A percentile compares a stretch with the other conserved stretches of the same genome.
Conservation (phyloP, 2,888 invertebrate species). For the Serrognathus titanus region DNA sequence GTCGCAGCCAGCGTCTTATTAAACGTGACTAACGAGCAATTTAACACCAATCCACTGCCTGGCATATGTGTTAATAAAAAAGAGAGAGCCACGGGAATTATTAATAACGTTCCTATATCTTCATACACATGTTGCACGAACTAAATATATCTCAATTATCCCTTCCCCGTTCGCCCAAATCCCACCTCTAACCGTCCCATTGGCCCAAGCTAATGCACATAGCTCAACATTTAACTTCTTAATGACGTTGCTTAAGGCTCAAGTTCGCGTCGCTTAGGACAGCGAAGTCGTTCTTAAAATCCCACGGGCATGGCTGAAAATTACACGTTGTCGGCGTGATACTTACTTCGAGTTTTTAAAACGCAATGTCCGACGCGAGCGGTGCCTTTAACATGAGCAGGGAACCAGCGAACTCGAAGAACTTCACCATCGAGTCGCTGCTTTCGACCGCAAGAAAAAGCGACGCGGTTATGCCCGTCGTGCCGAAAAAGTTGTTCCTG, state of each 20-base stretch:
- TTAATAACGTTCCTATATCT: conserved; percentile 7
- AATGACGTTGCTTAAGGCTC: conserved; percentile 23
- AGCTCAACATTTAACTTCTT: conserved; percentile 21
- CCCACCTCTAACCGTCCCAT: conserved; percentile 26
- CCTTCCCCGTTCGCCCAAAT: conserved; percentile 21
- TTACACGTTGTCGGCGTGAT: neutral
- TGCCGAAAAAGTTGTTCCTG: neutral
- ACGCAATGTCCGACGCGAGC: conserved; percentile 3
- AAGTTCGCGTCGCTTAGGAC: neutral
- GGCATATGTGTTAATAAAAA: conserved; percentile 5
- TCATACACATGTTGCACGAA: conserved; percentile 25
- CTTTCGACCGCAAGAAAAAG: conserved; percentile 23
- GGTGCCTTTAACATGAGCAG: conserved; percentile 7
- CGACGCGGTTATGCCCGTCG: neutral
- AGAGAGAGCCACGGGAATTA: conserved; percentile 6
- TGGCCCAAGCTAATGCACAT: conserved; percentile 26
- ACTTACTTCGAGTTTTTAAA: neutral
- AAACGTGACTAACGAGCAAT: conserved; percentile 11
- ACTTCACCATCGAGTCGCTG: conserved; percentile 40
- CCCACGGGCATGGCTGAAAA: conserved; percentile 11
- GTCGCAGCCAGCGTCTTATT: conserved; percentile 3
- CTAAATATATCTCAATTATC: conserved; percentile 41
- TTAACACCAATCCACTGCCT: conserved; percentile 7
- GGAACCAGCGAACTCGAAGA: conserved; percentile 27
- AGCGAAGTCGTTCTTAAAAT: neutral